These are phyloP conservation scores for Trogon surrucura DNA, from an alignment of 2,113 vertebrate genomes.

Conservation along the genomic window DNA sequence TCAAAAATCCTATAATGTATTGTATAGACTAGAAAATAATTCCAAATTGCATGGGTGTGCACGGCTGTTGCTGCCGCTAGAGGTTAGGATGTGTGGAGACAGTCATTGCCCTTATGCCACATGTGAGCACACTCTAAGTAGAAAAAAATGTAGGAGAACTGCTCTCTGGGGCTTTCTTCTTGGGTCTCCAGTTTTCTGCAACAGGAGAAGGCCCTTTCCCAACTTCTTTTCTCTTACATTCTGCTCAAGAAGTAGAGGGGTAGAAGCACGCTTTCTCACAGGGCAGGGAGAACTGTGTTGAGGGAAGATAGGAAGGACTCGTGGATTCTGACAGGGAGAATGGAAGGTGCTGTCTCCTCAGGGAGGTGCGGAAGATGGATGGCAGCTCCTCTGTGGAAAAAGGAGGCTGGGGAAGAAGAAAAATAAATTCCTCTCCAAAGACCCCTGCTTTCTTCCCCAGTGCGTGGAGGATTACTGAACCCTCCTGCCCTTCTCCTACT, in stretches of 20 bases:
- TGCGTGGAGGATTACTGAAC: not conserved
- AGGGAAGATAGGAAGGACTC: not conserved
- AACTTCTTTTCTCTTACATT: not conserved
- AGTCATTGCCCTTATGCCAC: not conserved
- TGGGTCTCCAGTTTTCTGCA: not conserved
- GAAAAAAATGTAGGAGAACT: not conserved
- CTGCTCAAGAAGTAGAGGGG: not conserved
- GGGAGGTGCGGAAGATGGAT: not conserved
- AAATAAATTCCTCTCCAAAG: not conserved
- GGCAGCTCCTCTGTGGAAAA: not conserved
- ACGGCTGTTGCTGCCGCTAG: not conserved
- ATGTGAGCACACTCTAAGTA: not conserved
- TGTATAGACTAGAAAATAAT: not conserved
- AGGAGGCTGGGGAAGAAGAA: not conserved
- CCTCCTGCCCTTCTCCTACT: not conserved
- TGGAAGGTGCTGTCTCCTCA: not conserved
- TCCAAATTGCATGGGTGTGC: not conserved
- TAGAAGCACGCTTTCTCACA: not conserved
- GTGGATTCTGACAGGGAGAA: not conserved
- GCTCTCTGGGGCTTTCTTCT: not conserved
- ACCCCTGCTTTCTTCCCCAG: not conserved
- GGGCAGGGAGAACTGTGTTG: not conserved
- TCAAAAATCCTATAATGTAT: not conserved
- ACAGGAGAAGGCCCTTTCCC: not conserved
- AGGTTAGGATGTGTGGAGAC: not conserved